phyloP scores from a whole-genome alignment of 1,140 invertebrate species.

The Plodia interpunctella region DNA sequence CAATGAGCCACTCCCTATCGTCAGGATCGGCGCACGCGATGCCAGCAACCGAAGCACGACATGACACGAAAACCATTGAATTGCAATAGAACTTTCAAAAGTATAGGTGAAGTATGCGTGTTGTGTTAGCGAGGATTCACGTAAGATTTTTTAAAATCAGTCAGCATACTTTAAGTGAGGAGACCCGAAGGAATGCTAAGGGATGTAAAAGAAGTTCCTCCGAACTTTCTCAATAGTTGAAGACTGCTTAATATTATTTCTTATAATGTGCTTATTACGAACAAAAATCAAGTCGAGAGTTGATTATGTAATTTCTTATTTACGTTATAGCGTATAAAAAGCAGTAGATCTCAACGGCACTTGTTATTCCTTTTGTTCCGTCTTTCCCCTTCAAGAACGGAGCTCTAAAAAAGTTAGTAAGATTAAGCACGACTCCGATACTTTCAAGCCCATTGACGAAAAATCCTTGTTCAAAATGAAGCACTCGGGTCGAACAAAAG shows the following conservation, averaged over 20 bases:
- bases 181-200: too few relatives aligned
- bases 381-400: neutral
- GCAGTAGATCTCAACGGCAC: too few relatives aligned
- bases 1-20: slow-evolving; percentile 1
- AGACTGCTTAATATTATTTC: too few relatives aligned
- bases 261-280: too few relatives aligned
- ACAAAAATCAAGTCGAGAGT: neutral
- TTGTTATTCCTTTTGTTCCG: too few relatives aligned
- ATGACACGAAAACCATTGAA: neutral
- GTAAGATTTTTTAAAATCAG: neutral
- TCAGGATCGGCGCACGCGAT: neutral
- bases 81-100: too few relatives aligned
- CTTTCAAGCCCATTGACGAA: slow-evolving; percentile 1
- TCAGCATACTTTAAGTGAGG: too few relatives aligned
- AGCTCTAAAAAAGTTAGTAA: neutral
- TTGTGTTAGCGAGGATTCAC: neutral
- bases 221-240: too few relatives aligned
- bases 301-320: neutral
- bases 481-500: neutral
- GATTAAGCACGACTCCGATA: neutral
- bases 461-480: slow-evolving; percentile 4
- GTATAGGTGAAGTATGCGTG: neutral
- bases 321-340: neutral
- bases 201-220: too few relatives aligned
- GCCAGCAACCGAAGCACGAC: neutral